Base-by-base conservation (phyloP, 2,888 invertebrate species). In the Drosophila monieri region DNA sequence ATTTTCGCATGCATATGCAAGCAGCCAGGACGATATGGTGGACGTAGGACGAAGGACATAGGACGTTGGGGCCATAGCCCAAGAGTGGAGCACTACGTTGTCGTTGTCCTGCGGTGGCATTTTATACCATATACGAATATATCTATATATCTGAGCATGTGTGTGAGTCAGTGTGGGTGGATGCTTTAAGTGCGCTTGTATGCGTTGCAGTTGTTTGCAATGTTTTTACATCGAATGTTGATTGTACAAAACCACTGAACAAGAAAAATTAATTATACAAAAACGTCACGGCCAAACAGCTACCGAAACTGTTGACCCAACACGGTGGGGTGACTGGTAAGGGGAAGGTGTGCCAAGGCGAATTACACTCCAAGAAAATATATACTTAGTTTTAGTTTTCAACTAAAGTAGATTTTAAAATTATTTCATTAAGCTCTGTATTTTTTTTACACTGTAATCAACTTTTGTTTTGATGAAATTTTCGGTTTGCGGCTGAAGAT, bases 221-320 rank as follows among this genome's bases (percentile, higher is more conserved):
- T 83, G 81, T 83, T 83, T 83, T 80, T 85, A 76, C 76, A 83
- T 88, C 88, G 83, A 87, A 88, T 85, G 89, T 80, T 88, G 90
- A 89, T 89, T 89, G 86, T 89, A 86, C 85, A 86, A 89, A 90
- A 86, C 90, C 90, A 90, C 89, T 90, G 90, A 90, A 89, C 90
- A 90, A 90, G 89, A 89, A 90, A 89, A 89, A 90, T 90, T 89
- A 89, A 89, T 89, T 90, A 89, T 90, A 89, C 87, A 89, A 89
- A 88, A 89, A 89, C 87, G 86, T 86, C 86, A 88, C 88, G 88
- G 81, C 88, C 81, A 83, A 83, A 83, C 81, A 87, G 85, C 88
- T 87, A 78, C 81, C 78, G 84, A 85, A 80, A 87, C 81, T 85
- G 87, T 85, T 86, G 80, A 81, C 85, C 80, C 76, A 86, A 44